Conservation (phyloP, 1,140 invertebrate genomes). For the Nomia melanderi region DNA sequence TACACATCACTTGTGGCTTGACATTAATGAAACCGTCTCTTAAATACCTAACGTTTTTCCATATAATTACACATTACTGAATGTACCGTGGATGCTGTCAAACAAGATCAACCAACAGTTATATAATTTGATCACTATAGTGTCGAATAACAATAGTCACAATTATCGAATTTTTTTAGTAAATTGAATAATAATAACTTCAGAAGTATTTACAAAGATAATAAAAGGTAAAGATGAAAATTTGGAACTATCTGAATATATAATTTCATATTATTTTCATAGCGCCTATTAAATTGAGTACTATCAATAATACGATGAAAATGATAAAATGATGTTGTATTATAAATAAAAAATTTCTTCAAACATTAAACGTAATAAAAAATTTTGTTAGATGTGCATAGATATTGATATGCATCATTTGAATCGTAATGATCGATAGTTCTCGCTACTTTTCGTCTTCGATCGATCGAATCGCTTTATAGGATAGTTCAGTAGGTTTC, state of each 20-base stretch:
- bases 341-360: no score
- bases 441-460: slow-evolving; percentile 31
- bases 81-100: not conserved
- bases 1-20: not conserved
- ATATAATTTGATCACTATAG: no score
- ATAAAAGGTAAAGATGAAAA: no score
- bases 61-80: not conserved
- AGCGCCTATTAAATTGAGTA: not conserved
- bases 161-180: no score
- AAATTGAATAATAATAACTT: no score
- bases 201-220: no score
- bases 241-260: not conserved
- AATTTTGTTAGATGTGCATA: not conserved
- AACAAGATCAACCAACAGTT: not conserved
- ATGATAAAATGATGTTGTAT: not conserved
- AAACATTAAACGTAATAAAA: not conserved
- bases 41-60: not conserved
- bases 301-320: not conserved
- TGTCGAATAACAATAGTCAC: no score
- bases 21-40: not conserved
- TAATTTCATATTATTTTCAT: not conserved
- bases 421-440: slow-evolving; percentile 46
- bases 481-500: slow-evolving; percentile 39
- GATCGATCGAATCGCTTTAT: slow-evolving; percentile 42
- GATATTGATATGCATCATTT: not conserved